Evolutionary conservation across 1,140 invertebrate genomes (phyloP).

Genomic region (Dendrolimus punctatus): DNA sequence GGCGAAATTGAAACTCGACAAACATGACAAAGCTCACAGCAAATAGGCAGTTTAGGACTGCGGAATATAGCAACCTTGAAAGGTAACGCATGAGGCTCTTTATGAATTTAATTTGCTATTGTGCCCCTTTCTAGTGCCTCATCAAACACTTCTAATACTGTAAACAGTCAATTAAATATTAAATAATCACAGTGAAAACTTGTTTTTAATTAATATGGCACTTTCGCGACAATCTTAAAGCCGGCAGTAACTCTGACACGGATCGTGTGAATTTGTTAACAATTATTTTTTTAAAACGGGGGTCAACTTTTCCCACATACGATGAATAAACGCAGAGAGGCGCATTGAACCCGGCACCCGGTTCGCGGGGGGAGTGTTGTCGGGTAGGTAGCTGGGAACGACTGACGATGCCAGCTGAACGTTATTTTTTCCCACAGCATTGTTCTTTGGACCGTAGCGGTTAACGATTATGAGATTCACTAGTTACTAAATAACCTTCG

Average conservation of each 20-base stretch:
- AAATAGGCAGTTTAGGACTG: slow-evolving; percentile 43
- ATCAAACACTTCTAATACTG: slow-evolving; percentile 16
- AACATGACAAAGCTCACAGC: slow-evolving; percentile 56
- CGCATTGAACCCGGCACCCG: slow-evolving; percentile 67
- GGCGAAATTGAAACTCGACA: slow-evolving; percentile 49
- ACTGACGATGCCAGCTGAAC: slow-evolving; percentile 69
- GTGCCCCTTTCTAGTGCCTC: slow-evolving; percentile 20
- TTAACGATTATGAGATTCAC: slow-evolving; percentile 37
- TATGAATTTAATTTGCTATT: too few species aligned
- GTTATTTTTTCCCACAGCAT: slow-evolving; percentile 73
- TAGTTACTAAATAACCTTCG: slow-evolving; percentile 32
- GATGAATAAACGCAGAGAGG: slow-evolving; percentile 69
- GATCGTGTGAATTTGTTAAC: slow-evolving; percentile 69
- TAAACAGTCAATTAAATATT: too few species aligned
- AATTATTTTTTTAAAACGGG: slow-evolving; percentile 64
- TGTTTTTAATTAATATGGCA: too few species aligned
- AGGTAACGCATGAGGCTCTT: slow-evolving; percentile 27
- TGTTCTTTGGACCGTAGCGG: slow-evolving; percentile 67
- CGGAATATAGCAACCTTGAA: slow-evolving; percentile 49
- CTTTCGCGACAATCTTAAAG: slow-evolving; percentile 34
- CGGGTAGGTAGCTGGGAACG: slow-evolving; percentile 69
- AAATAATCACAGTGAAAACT: too few species aligned
- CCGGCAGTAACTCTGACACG: slow-evolving; percentile 40
- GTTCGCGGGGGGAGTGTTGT: slow-evolving; percentile 57
- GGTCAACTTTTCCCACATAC: slow-evolving; percentile 71